Percentiles rank a stretch among this genome's conserved stretches.
Conservation (phyloP, 2,888 invertebrate species). For the Agrotis segetum region DNA sequence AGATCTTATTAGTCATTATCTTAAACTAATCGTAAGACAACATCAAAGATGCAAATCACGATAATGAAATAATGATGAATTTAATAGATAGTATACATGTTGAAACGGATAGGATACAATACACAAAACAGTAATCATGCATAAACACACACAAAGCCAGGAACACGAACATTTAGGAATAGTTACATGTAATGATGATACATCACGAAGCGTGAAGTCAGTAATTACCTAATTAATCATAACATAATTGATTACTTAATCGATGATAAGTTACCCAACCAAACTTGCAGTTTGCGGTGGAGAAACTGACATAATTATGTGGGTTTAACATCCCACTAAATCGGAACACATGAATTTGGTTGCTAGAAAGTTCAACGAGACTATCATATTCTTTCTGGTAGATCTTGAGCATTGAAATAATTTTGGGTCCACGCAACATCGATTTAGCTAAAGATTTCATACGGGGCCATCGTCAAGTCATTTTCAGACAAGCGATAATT, state of each 20-base stretch:
- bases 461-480: too few relatives aligned
- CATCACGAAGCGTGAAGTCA: conserved; percentile 33
- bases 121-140: conserved; percentile 58
- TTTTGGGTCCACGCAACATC: too few relatives aligned
- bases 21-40: conserved; percentile 28
- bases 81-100: conserved; percentile 28
- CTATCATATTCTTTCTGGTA: too few relatives aligned
- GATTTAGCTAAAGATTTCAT: too few relatives aligned
- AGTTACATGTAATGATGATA: conserved; percentile 36
- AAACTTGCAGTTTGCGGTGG: too few relatives aligned
- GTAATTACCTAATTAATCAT: conserved; percentile 7
- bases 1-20: not conserved
- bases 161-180: conserved; percentile 36
- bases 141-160: conserved; percentile 63
- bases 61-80: conserved; percentile 24
- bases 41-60: conserved; percentile 37
- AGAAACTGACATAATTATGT: too few relatives aligned
- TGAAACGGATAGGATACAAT: conserved; percentile 48
- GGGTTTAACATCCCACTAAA: too few relatives aligned
- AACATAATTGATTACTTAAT: not conserved
- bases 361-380: too few relatives aligned
- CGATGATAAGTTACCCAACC: too few relatives aligned
- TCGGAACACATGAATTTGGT: too few relatives aligned
- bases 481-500: too few relatives aligned
- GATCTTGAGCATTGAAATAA: too few relatives aligned